Evolutionary conservation across 2,113 vertebrate species (phyloP), one percentile per base, ranked within the genome.

Genomic region (Promerops cafer): DNA sequence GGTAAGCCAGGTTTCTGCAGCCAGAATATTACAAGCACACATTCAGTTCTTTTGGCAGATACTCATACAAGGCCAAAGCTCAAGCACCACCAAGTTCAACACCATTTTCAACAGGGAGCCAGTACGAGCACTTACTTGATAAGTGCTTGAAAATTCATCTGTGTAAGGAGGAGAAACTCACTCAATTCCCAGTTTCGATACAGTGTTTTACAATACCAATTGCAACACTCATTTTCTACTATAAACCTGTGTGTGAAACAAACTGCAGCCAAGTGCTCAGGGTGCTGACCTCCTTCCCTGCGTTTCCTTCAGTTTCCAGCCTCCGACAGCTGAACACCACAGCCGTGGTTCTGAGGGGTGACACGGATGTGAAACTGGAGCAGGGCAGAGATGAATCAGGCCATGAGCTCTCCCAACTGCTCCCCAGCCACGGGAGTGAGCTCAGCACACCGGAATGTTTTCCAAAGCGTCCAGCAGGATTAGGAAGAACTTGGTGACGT

Each of bases 381-480:
- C 64, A 82, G 19, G 0, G 2, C 44, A 50, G 87, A 0, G 1
- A 77, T 70, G 76, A 93, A 89, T 90, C 87, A 91, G 66, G 81
- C 57, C 50, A 5, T 3, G 53, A 89, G 93, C 87, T 85, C 53
- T 70, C 85, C 75, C 87, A 80, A 69, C 19, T 91, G 89, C 91
- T 66, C 50, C 50, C 69, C 57, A 90, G 54, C 40, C 85, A 44
- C 14, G 8, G 80, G 3, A 87, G 31, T 47, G 68, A 93, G 26
- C 53, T 85, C 84, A 37, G 66, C 81, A 83, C 24, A 52, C 33
- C 7, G 9, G 80, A 86, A 96, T 86, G 72, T 30, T 90, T 90
- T 89, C 56, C 26, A 33, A 80, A 94, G 56, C 30, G 31, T 61
- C 88, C 71, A 83, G 60, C 0, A 93, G 80, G 61, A 86, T 64